Evolutionary conservation across 1,140 invertebrate species (phyloP).

Genomic region (Platyura marginata): DNA sequence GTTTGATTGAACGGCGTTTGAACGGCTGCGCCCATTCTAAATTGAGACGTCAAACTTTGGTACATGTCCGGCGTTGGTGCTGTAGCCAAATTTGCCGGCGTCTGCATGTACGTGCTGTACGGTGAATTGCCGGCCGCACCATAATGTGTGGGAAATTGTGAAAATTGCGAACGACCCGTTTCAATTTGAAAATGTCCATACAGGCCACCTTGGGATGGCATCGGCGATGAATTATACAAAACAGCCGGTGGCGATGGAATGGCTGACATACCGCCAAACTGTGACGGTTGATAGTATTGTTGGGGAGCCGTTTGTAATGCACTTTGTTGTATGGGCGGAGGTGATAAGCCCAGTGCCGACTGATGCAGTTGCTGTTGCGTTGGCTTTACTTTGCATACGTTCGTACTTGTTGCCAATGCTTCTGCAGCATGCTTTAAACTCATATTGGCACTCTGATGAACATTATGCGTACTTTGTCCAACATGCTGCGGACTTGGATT

Average conservation of each 20-base stretch:
- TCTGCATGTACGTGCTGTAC: constrained; percentile 37
- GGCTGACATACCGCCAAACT: constrained; percentile 57
- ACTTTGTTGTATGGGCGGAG: constrained; percentile 16
- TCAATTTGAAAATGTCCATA: constrained; percentile 49
- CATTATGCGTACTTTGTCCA: not conserved
- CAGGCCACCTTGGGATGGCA: constrained; percentile 55
- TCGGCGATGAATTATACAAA: constrained; percentile 54
- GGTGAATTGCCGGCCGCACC: constrained; percentile 29
- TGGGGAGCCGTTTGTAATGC: constrained; percentile 8
- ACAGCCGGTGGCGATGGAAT: constrained; percentile 65
- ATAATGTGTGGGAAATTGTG: constrained; percentile 35
- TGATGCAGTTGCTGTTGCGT: constrained; percentile 8
- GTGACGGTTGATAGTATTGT: constrained; percentile 26
- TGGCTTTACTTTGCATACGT: constrained; percentile 12
- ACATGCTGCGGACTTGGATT: constrained; percentile 19
- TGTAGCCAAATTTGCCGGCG: constrained; percentile 36
- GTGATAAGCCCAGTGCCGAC: constrained; percentile 16
- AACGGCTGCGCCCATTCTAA: constrained; percentile 42
- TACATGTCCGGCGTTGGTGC: constrained; percentile 53
- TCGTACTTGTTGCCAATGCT: constrained; percentile 1
- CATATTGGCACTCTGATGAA: not conserved
- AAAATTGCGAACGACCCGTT: constrained; percentile 38
- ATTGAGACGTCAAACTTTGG: constrained; percentile 55
- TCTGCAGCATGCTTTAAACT: constrained; percentile 3
- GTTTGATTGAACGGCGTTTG: constrained; percentile 54